These are phyloP conservation scores for Dolichallabes microphthalmus DNA, from an alignment of 2,113 vertebrate genomes.

Conservation along the genomic window DNA sequence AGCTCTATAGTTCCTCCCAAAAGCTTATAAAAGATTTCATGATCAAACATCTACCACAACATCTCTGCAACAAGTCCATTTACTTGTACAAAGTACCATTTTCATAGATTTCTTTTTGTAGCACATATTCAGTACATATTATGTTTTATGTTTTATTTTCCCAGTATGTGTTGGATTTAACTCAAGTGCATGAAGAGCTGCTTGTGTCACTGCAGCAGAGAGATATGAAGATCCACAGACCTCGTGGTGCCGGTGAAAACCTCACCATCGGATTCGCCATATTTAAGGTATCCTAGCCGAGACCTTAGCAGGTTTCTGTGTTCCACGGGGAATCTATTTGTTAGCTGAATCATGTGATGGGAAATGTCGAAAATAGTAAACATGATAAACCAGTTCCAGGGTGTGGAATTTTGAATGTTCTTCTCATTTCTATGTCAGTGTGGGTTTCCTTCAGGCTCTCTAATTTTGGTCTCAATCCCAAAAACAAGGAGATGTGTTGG, in stretches of 20 bases:
- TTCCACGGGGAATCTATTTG: background rate
- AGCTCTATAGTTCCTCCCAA: background rate
- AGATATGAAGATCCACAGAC: slow-evolving; percentile 81
- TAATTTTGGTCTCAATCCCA: background rate
- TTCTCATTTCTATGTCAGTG: background rate
- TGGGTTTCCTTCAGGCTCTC: background rate
- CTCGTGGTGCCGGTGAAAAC: slow-evolving; percentile 80
- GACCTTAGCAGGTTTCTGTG: background rate
- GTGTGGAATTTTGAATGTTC: background rate
- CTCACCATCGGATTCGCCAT: slow-evolving; percentile 83
- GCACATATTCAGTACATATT: background rate
- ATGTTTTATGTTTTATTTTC: background rate
- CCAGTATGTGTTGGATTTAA: slow-evolving; percentile 87
- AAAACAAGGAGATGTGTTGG: background rate
- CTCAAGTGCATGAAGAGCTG: slow-evolving; percentile 81
- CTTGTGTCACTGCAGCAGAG: slow-evolving; percentile 87
- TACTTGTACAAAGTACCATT: background rate
- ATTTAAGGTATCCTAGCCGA: slow-evolving; percentile 74
- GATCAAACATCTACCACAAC: background rate
- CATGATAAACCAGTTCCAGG: background rate
- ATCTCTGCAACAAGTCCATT: background rate
- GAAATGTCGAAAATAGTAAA: background rate
- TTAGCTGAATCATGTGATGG: background rate
- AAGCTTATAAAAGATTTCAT: background rate
- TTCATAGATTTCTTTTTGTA: background rate